phyloP scores from a whole-genome alignment of 2,797 vertebrate species.

The Catharus ustulatus region DNA sequence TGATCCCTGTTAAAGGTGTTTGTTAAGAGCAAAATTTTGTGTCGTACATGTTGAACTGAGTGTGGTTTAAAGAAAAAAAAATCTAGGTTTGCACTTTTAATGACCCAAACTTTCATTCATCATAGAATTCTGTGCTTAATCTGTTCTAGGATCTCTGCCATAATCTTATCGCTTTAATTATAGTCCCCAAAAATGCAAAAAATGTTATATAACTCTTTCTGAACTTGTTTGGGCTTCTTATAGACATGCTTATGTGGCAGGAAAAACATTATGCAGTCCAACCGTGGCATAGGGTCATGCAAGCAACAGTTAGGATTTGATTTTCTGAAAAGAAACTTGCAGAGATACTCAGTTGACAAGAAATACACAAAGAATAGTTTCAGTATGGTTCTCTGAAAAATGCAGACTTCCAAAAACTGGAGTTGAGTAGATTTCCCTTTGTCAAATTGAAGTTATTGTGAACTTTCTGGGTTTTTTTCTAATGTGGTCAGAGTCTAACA shows the following conservation, averaged over 20 bases:
- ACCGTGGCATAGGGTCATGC: conserved; percentile 40
- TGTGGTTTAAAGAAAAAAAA: conserved; percentile 24
- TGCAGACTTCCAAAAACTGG: neutral
- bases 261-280: conserved; percentile 59
- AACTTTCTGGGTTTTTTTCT: neutral
- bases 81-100: conserved; percentile 68
- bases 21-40: neutral
- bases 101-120: conserved; percentile 78
- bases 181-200: conserved; percentile 82
- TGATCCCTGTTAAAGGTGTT: neutral
- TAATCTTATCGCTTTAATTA: conserved; percentile 89
- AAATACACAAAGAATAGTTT: neutral
- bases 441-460: neutral
- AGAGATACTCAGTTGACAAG: neutral
- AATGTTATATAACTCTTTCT: conserved; percentile 84
- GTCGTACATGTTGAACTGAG: neutral
- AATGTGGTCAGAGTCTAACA: neutral
- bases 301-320: neutral
- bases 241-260: conserved; percentile 73
- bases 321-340: conserved; percentile 18
- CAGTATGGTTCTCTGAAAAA: neutral
- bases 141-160: conserved; percentile 84
- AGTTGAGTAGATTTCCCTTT: neutral
- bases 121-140: conserved; percentile 78
- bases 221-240: conserved; percentile 80